Conservation (phyloP, 2,888 invertebrate genomes). For the Chrysotoxum bicinctum region DNA sequence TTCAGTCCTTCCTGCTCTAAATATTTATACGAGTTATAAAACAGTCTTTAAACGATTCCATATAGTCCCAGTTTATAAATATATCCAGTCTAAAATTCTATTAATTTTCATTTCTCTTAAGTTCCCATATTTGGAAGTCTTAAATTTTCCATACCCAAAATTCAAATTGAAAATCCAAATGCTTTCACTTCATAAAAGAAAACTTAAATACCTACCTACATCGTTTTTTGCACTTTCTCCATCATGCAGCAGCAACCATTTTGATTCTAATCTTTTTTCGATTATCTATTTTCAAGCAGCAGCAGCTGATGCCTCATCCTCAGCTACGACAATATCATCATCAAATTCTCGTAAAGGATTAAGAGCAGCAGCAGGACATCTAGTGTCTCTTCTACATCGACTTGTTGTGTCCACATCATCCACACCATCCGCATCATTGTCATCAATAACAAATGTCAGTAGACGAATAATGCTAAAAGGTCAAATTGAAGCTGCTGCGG, state of each 20-base stretch:
- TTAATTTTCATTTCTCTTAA: too few relatives aligned
- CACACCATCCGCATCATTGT: slow-evolving; percentile 73
- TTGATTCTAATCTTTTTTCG: slow-evolving; percentile 21
- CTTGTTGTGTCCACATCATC: slow-evolving; percentile 71
- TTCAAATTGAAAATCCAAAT: background rate
- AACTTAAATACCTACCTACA: background rate
- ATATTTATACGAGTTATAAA: too few relatives aligned
- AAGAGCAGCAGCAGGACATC: slow-evolving; percentile 58
- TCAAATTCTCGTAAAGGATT: slow-evolving; percentile 52
- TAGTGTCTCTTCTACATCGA: slow-evolving; percentile 63
- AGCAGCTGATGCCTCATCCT: slow-evolving; percentile 68
- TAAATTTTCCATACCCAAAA: too few relatives aligned
- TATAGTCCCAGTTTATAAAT: too few relatives aligned
- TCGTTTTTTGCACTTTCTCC: background rate
- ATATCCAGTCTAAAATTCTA: too few relatives aligned
- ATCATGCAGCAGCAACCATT: background rate
- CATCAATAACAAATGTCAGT: slow-evolving; percentile 74
- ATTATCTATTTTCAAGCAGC: slow-evolving; percentile 41
- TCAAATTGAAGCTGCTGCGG: slow-evolving; percentile 66
- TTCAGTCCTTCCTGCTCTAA: too few relatives aligned
- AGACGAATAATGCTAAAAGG: slow-evolving; percentile 63
- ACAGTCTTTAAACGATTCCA: too few relatives aligned
- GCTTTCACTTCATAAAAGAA: slow-evolving; percentile 20
- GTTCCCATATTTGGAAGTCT: background rate
- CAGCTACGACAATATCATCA: slow-evolving; percentile 58